A percentile compares a stretch with the other conserved stretches of the same genome.
These are phyloP conservation scores for Brachionus angularis DNA, from an alignment of 1,140 invertebrate species.

Conservation along the genomic window DNA sequence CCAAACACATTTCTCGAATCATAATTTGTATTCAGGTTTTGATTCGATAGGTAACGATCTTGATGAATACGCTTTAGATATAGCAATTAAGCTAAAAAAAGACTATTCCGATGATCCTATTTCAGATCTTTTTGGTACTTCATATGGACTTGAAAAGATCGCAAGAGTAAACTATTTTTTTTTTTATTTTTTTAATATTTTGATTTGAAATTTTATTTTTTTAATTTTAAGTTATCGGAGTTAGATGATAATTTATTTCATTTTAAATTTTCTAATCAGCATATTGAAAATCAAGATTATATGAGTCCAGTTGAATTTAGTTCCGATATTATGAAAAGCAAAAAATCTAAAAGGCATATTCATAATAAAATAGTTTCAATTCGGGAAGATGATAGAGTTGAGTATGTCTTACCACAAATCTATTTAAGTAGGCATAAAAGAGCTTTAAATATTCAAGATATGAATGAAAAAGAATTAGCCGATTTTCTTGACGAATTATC, in stretches of 20 bases:
- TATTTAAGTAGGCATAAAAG: slow-evolving; percentile 7
- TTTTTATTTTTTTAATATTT: neutral
- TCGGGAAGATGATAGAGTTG: slow-evolving; percentile 15
- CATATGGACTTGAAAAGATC: slow-evolving; percentile 16
- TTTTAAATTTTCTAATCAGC: slow-evolving; percentile 2
- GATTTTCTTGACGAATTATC: neutral
- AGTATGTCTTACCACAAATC: slow-evolving; percentile 12
- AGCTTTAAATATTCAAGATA: no score
- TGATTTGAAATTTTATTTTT: neutral
- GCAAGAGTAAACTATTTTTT: slow-evolving; percentile 14
- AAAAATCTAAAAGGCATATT: slow-evolving; percentile 13
- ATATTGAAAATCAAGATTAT: neutral
- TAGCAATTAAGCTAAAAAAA: slow-evolving; percentile 41
- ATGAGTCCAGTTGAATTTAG: neutral
- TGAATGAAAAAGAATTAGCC: neutral
- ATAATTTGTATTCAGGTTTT: neutral
- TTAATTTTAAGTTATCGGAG: neutral
- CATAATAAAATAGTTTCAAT: slow-evolving; percentile 1
- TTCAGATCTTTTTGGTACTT: slow-evolving; percentile 25
- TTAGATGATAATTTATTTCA: slow-evolving; percentile 24
- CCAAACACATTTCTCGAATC: no score
- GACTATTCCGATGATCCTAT: slow-evolving; percentile 39
- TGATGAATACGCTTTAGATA: slow-evolving; percentile 9
- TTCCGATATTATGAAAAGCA: neutral
- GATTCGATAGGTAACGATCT: neutral